Base-by-base conservation (phyloP, 64 coral and sea anemone species). In the Porites lutea region DNA sequence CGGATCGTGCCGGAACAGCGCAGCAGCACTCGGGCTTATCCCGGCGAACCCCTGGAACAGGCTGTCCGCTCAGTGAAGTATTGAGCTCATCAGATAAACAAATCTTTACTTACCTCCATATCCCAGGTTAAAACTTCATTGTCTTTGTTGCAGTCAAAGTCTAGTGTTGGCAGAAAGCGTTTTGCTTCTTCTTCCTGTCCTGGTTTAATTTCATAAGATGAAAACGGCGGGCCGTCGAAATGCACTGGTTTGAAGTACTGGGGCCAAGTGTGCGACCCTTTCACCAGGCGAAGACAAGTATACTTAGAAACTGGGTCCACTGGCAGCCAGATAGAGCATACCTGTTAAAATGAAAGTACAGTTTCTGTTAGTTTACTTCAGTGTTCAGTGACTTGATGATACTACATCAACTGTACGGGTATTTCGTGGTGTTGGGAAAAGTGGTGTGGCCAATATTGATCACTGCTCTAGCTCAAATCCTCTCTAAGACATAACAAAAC, bases 281-380 rank as follows among this genome's bases (percentile, higher is more conserved):
- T 77, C 13, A 89, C 55, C 4, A 89, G 87, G 22, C 87, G 87
- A 78, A 89, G 87, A 78, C 87, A 89, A 8, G 87, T 89, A 21
- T 89, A 18, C 16, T 78, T 63, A 27, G 87, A 76, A 13, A 89
- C 87, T 51, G 87, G 72, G 43, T 89, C 87, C 3, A 89, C 72
- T 8, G 87, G 71, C n/a, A 89, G 87, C 87, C 87, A 89, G n/a
- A 89, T 71, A 8, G 87, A 89, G 47, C 87, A 89, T 2, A 77
- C 87, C 87, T 89, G 11, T 18, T 16, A 46, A 9, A 11, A 74
- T 5, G 48, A 3, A 46, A 1, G 12, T 57, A 57, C 12, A 12
- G 54, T 4, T 9, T 57, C 27, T 37, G 27, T 37, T 37, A 37
- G 0, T 37, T 37, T 37, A 37, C 27, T 37, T 37, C 27, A 37